Conservation (phyloP, 1,140 invertebrate genomes). For the Drosophila kepulauana region DNA sequence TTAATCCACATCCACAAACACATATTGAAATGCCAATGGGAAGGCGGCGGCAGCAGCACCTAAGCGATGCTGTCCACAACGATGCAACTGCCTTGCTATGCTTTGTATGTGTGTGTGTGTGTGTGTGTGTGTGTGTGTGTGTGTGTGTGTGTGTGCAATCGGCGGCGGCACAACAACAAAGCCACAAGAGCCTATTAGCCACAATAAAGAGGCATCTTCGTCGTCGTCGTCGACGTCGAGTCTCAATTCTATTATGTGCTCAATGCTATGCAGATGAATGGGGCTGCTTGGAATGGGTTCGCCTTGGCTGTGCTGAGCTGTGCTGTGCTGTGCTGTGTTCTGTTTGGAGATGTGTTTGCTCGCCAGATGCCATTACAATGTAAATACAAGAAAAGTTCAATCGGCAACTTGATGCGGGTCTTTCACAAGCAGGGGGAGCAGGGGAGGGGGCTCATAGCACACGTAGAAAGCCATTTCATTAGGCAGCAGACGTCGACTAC, state of each 20-base stretch:
- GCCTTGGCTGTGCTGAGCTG: conserved; percentile 1
- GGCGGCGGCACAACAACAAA: conserved; percentile 76
- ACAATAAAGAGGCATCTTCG: conserved; percentile 75
- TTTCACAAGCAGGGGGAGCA: not conserved
- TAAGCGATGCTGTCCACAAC: conserved; percentile 22
- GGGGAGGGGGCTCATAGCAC: conserved; percentile 22
- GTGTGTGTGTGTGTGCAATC: conserved; percentile 38
- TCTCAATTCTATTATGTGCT: conserved; percentile 69
- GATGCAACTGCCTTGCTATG: conserved; percentile 47
- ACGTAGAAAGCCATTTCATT: conserved; percentile 64
- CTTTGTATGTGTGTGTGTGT: too few relatives aligned
- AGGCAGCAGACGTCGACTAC: conserved; percentile 16
- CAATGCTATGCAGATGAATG: conserved; percentile 81
- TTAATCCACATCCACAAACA: conserved; percentile 64
- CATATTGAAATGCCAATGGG: conserved; percentile 59
- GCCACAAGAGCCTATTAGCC: conserved; percentile 77
- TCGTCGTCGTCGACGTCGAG: not conserved
- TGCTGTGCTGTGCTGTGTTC: not conserved
- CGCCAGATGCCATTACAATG: conserved; percentile 83
- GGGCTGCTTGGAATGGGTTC: conserved; percentile 49
- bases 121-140: conserved; percentile 16
- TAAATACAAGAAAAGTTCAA: conserved; percentile 80
- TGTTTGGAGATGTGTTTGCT: conserved; percentile 62
- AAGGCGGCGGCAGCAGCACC: conserved; percentile 32
- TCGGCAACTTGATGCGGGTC: conserved; percentile 72